These are phyloP conservation scores for Ophiothrix spiculata DNA, from an alignment of 35 echinoderm and acorn worm genomes.

Conservation along the genomic window DNA sequence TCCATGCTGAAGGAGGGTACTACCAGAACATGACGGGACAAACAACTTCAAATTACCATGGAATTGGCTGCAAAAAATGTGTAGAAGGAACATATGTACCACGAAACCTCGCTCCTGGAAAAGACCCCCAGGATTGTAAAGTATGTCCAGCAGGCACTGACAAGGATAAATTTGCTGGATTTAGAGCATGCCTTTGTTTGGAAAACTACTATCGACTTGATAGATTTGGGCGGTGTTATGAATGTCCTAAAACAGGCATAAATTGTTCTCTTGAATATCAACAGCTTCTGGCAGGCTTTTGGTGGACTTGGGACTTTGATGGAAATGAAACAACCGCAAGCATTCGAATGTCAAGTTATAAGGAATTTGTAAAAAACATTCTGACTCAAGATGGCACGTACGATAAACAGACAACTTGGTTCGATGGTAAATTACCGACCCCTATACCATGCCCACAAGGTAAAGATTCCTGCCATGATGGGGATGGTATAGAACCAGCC, in stretches of 20 bases:
- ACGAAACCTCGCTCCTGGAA: neutral
- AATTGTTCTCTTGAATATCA: conserved; percentile 29
- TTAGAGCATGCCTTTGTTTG: conserved; percentile 54
- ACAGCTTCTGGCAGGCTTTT: conserved; percentile 18
- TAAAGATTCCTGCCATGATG: neutral
- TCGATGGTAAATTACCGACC: conserved; percentile 9
- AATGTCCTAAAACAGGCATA: conserved; percentile 29
- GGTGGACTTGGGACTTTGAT: conserved; percentile 31
- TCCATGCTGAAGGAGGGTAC: conserved; percentile 27
- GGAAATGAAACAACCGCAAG: neutral
- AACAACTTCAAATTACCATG: neutral
- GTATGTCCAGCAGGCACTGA: conserved; percentile 55
- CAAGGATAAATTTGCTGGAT: conserved; percentile 28
- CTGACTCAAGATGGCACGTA: neutral
- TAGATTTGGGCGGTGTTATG: conserved; percentile 36
- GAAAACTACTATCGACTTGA: conserved; percentile 44
- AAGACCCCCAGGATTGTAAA: conserved; percentile 1
- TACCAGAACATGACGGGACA: conserved; percentile 37
- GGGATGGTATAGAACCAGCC: neutral
- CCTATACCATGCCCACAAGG: conserved; percentile 12
- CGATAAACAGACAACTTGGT: neutral
- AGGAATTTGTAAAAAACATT: conserved; percentile 17
- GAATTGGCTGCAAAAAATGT: conserved; percentile 29
- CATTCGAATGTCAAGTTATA: neutral
- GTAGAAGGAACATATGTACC: conserved; percentile 34